These are phyloP conservation scores for Neodiprion virginianus DNA, from an alignment of 1,140 invertebrate genomes.

Conservation along the genomic window DNA sequence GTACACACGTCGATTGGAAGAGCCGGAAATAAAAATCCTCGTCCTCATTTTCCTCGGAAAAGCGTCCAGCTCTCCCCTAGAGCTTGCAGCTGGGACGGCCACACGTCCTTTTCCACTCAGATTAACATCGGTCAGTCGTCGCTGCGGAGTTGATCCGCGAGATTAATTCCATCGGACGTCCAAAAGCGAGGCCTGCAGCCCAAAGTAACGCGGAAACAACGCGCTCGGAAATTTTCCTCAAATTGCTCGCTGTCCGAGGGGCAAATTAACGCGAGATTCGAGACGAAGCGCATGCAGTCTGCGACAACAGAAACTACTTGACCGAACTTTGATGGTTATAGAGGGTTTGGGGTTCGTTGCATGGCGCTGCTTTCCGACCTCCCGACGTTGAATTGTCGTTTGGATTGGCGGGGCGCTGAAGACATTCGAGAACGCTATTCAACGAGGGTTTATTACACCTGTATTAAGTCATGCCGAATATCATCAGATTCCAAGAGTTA, in stretches of 20 bases:
- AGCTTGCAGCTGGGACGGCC: too few relatives aligned
- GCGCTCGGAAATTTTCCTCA: background rate
- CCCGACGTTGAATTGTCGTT: background rate
- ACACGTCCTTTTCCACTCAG: too few relatives aligned
- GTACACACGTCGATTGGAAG: too few relatives aligned
- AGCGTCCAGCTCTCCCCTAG: too few relatives aligned
- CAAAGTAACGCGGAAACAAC: too few relatives aligned
- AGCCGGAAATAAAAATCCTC: slow-evolving; percentile 4
- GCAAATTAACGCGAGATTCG: background rate
- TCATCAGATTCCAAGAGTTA: background rate
- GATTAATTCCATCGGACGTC: too few relatives aligned
- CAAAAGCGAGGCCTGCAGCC: too few relatives aligned
- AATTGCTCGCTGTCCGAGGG: background rate
- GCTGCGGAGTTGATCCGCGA: too few relatives aligned
- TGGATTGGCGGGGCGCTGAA: background rate
- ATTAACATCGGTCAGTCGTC: too few relatives aligned
- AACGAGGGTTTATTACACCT: background rate
- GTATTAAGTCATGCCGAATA: background rate
- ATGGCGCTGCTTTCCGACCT: background rate
- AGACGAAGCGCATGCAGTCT: background rate
- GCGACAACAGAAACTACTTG: background rate
- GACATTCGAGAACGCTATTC: background rate
- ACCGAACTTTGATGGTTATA: slow-evolving; percentile 4
- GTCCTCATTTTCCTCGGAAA: too few relatives aligned
- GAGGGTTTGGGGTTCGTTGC: background rate